Conservation (phyloP, 2,797 vertebrate species). For the Enteromius treurensis region DNA sequence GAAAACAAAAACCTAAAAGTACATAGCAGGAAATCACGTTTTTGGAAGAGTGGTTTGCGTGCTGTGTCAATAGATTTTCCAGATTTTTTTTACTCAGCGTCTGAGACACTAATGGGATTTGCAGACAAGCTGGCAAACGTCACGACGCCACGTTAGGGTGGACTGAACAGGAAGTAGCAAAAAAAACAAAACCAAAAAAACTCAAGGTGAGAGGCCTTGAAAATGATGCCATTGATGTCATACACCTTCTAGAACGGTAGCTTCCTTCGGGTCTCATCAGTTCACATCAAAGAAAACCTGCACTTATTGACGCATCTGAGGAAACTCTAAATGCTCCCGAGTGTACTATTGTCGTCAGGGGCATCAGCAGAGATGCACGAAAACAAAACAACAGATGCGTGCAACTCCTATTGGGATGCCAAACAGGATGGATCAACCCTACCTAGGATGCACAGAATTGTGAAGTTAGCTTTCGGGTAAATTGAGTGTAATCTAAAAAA, state of each 20-base stretch:
- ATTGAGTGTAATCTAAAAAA: constrained; percentile 33
- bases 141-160: constrained; percentile 26
- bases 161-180: constrained; percentile 49
- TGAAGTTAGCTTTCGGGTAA: constrained; percentile 16
- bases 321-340: constrained; percentile 50
- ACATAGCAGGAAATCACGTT: constrained; percentile 13
- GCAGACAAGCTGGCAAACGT: constrained; percentile 27
- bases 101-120: constrained; percentile 31
- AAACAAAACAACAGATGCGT: constrained; percentile 50
- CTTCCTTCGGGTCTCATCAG: constrained; percentile 48
- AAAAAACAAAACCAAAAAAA: constrained; percentile 30
- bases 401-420: constrained; percentile 31
- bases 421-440: constrained; percentile 32
- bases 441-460: constrained; percentile 20
- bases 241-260: constrained; percentile 32
- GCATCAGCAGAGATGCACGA: constrained; percentile 46
- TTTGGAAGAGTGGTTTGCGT: constrained; percentile 5
- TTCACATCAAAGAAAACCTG: constrained; percentile 46
- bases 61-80: constrained; percentile 19
- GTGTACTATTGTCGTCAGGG: constrained; percentile 49
- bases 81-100: constrained; percentile 12
- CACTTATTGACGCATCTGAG: constrained; percentile 56
- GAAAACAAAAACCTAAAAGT: neutral
- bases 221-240: constrained; percentile 43
- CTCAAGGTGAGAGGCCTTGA: constrained; percentile 43